Evolutionary conservation across 2,888 invertebrate genomes (phyloP).

Genomic region (Drosophila kuntzei): DNA sequence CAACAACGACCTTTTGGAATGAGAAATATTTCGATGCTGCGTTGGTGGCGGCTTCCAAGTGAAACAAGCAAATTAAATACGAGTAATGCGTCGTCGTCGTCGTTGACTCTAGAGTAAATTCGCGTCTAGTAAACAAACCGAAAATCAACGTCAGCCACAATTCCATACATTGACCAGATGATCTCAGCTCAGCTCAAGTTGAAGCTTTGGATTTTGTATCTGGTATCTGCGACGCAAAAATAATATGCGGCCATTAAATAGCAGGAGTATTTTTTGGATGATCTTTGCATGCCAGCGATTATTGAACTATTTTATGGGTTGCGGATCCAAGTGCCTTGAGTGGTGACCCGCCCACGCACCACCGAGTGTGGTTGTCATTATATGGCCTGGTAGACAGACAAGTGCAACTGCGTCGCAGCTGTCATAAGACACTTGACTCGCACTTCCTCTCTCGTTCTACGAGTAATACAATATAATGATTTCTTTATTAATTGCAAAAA

Average conservation of each 20-base stretch:
- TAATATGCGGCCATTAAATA: constrained; percentile 34
- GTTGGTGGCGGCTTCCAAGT: constrained; percentile 64
- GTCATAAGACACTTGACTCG: constrained; percentile 59
- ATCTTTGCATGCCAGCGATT: constrained; percentile 58
- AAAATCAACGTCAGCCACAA: constrained; percentile 9
- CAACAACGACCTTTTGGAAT: constrained; percentile 71
- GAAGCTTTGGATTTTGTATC: constrained; percentile 28
- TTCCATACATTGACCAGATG: constrained; percentile 48
- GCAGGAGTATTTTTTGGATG: constrained; percentile 57
- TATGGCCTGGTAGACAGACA: constrained; percentile 19
- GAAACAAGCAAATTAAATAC: constrained; percentile 49
- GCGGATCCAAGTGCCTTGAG: constrained; percentile 36
- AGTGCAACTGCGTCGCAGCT: constrained; percentile 44
- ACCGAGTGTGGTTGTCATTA: constrained; percentile 5
- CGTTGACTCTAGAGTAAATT: constrained; percentile 34
- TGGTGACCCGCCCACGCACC: constrained; percentile 56
- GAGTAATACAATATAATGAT: neutral
- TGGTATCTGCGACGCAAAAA: constrained; percentile 69
- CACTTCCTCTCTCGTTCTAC: constrained; percentile 49
- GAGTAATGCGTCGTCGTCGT: constrained; percentile 25
- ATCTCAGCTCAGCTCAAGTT: constrained; percentile 32
- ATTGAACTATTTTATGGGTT: constrained; percentile 56
- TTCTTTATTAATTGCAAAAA: constrained; percentile 9
- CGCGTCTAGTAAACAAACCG: constrained; percentile 40
- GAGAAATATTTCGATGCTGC: constrained; percentile 68